phyloP scores from a whole-genome alignment of 1,140 invertebrate species.

The Rhynchophorus ferrugineus region DNA sequence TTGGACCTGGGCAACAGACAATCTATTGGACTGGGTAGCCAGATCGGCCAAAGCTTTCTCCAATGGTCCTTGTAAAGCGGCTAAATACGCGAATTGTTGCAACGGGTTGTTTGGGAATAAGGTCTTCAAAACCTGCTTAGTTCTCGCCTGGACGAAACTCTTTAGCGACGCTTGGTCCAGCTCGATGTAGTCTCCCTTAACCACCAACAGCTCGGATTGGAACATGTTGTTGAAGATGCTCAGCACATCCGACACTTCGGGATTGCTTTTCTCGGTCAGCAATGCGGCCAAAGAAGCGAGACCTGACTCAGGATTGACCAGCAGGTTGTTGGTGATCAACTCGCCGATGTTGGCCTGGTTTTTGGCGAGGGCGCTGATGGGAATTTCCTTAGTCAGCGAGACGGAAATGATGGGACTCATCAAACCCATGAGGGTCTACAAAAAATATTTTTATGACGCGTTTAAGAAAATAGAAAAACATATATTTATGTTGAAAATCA shows the following conservation, averaged over 20 bases:
- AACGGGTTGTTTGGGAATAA: slow-evolving; percentile 1
- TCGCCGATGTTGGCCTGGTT: background rate
- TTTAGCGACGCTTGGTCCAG: background rate
- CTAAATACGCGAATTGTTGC: background rate
- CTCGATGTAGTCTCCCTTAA: slow-evolving; percentile 4
- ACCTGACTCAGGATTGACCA: background rate
- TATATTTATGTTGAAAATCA: no score
- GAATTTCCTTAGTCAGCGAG: background rate
- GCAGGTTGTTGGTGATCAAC: background rate
- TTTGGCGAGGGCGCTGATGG: no score
- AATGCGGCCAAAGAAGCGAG: background rate
- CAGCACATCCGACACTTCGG: slow-evolving; percentile 1
- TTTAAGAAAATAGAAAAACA: no score
- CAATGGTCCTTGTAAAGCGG: background rate
- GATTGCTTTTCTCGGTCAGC: background rate
- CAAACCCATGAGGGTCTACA: background rate
- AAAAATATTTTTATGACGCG: no score
- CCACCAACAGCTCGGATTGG: background rate
- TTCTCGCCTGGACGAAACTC: background rate
- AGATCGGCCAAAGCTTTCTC: background rate
- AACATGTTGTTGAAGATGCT: background rate
- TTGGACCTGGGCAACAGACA: background rate
- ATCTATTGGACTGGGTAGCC: background rate
- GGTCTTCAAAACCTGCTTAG: background rate
- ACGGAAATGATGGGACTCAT: background rate